Conservation (phyloP, 2,113 vertebrate species). For the Proteles cristata region DNA sequence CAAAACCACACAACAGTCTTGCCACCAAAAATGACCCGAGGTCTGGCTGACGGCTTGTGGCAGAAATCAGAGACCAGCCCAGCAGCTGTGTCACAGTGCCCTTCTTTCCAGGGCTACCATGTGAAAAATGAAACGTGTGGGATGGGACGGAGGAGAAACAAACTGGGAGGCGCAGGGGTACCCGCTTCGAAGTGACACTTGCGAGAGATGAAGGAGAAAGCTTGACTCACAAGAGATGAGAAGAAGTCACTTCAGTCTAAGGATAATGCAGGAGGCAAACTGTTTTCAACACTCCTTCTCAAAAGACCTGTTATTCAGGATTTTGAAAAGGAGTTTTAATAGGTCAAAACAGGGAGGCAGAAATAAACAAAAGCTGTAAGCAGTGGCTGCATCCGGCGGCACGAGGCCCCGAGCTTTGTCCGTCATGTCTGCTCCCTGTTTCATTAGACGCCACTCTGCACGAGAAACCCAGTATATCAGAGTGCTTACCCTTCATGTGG, state of each 20-base stretch:
- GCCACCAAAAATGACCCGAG: not conserved
- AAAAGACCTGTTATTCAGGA: constrained; percentile 39
- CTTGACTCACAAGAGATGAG: not conserved
- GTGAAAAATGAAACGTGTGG: not conserved
- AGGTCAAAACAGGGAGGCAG: not conserved
- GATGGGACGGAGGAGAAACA: not conserved
- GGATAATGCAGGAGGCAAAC: constrained; percentile 32
- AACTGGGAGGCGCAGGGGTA: not conserved
- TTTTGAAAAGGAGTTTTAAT: constrained; percentile 43
- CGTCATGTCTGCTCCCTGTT: not conserved
- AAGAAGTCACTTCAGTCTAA: constrained; percentile 2
- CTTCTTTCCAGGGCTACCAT: not conserved
- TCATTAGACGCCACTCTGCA: constrained; percentile 1
- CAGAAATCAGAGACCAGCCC: not conserved
- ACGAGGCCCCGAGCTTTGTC: not conserved
- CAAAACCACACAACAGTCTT: not conserved
- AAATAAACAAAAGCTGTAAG: not conserved
- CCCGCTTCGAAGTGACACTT: constrained; percentile 3
- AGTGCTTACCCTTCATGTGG: constrained; percentile 91
- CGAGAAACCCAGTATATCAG: not conserved
- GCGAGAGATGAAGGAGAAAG: not conserved
- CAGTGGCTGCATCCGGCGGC: not conserved
- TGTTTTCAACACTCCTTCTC: constrained; percentile 36
- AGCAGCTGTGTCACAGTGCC: not conserved
- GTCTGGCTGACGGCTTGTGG: not conserved